Percentiles rank a stretch among this genome's conserved stretches.
Conservation (phyloP, 2,113 vertebrate genomes). For the Gambusia affinis region DNA sequence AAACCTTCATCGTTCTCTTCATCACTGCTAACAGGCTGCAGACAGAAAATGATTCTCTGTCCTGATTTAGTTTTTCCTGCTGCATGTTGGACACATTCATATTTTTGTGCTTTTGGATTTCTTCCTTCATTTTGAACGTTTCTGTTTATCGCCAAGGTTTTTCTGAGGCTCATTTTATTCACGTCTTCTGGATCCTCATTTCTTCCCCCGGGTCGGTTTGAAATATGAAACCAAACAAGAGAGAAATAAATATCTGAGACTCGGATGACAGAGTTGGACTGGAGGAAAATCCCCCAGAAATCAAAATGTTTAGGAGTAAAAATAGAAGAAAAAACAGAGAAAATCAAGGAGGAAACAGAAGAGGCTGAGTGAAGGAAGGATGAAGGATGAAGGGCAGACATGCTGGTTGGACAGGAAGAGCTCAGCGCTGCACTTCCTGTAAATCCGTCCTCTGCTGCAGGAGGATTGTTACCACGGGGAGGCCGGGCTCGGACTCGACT, state of each 20-base stretch:
- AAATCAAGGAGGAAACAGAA: not conserved
- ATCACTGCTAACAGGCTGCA: not conserved
- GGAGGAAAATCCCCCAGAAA: not conserved
- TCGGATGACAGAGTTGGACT: not conserved
- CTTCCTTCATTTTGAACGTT: too few relatives aligned
- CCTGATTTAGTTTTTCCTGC: too few relatives aligned
- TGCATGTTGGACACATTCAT: too few relatives aligned
- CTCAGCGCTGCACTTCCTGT: slow-evolving; percentile 43
- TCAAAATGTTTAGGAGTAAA: not conserved
- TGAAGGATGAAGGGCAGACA: not conserved
- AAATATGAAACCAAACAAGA: not conserved
- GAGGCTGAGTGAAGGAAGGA: not conserved
- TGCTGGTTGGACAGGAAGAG: slow-evolving; percentile 43
- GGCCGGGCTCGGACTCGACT: slow-evolving; percentile 13
- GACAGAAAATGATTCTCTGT: not conserved
- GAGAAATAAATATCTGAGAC: not conserved
- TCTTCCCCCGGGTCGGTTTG: too few relatives aligned
- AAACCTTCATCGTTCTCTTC: not conserved
- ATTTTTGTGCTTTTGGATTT: too few relatives aligned
- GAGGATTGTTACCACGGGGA: slow-evolving; percentile 44
- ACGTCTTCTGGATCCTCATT: too few relatives aligned
- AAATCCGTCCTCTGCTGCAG: slow-evolving; percentile 53
- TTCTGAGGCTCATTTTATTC: too few relatives aligned
- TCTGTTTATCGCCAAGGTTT: too few relatives aligned
- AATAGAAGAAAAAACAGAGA: not conserved